phyloP scores from a whole-genome alignment of 2,797 vertebrate genomes.

The Pangasius sanitwongsei region DNA sequence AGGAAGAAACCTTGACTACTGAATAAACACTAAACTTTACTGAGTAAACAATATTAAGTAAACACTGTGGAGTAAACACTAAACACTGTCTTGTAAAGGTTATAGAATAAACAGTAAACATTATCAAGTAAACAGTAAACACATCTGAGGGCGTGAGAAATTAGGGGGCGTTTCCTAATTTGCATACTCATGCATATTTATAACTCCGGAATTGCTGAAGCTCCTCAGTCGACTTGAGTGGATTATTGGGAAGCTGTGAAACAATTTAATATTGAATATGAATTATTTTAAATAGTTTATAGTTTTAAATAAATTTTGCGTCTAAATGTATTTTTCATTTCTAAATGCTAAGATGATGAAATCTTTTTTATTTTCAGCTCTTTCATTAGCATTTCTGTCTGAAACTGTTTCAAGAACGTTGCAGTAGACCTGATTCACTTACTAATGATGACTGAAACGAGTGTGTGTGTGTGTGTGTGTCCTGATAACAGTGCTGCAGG shows the following conservation, averaged over 20 bases:
- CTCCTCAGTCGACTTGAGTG: neutral
- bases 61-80: neutral
- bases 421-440: conserved; percentile 57
- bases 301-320: neutral
- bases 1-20: too few species aligned
- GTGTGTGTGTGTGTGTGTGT: conserved; percentile 55
- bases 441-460: conserved; percentile 73
- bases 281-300: neutral
- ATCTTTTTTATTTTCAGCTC: neutral
- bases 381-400: neutral
- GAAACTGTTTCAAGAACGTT: neutral
- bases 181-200: neutral
- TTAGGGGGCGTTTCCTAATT: neutral
- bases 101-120: neutral
- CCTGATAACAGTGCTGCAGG: conserved; percentile 82
- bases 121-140: neutral
- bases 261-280: neutral
- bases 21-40: too few species aligned
- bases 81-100: neutral
- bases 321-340: neutral
- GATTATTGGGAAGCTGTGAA: neutral
- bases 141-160: neutral
- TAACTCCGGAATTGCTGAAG: neutral
- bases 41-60: too few species aligned
- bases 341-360: neutral